Evolutionary conservation across 2,113 vertebrate genomes (phyloP), one percentile per base, ranked within the genome.

Genomic region (Lanius collurio): DNA sequence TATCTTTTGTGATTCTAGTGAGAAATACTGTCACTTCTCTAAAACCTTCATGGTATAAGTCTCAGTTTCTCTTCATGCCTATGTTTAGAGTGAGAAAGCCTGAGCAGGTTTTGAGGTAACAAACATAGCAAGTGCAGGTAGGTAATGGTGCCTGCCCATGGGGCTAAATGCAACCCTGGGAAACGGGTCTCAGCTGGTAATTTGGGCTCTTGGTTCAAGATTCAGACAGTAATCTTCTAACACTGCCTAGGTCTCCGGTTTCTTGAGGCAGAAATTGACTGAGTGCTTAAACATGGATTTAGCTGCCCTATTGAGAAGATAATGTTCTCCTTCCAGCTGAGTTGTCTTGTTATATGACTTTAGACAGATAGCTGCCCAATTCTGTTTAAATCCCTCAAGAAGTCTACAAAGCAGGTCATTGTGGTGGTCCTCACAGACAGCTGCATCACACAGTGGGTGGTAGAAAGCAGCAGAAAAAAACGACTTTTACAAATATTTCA

Each of bases 281-380:
- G 80, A 83, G 68, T 67, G 39, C 56, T 93, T 75, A 90, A 80
- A 75, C 30, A 63, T 12, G 39, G 68, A 92, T 90, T 92, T 93
- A 89, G 64, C 52, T 86, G 27, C 56, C 68, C 76, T 83, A 52
- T 86, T 90, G 91, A 80, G 86, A 52, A 92, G 90, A 77, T 90
- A 90, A 93, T 39, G 27, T 60, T 94, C 3, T 1, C 90, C 76
- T 86, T 96, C 94, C 95, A 90, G 57, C 60, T 93, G 83, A 93
- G 59, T 86, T 93, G 35, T 83, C 33, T 80, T 81, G 64, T 57
- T 89, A 1, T 77, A 63, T 86, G 69, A 80, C 69, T 95, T 92
- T 41, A 95, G 83, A 93, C 11, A 80, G 63, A 93, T 49, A 90
- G 50, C 33, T 92, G 19, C 35, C 52, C 56, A 59, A 44, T 77